A percentile compares a stretch with the other conserved stretches of the same genome.
These are phyloP conservation scores for Drosophila sproati DNA, from an alignment of 1,140 invertebrate genomes.

Conservation along the genomic window DNA sequence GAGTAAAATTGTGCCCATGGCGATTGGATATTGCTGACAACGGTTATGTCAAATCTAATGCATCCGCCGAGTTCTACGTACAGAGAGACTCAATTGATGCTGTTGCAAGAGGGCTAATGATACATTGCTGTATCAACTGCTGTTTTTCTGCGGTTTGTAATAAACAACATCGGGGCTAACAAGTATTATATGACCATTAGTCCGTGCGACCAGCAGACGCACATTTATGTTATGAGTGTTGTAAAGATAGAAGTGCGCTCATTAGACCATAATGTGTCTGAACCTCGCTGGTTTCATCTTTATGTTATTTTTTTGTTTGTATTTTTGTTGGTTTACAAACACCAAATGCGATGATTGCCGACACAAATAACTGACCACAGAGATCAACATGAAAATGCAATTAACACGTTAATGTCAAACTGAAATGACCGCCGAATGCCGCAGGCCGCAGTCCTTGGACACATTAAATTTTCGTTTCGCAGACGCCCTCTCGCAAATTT, in stretches of 20 bases:
- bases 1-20: not conserved
- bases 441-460: slow-evolving; percentile 21
- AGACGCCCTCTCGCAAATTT: slow-evolving; percentile 30
- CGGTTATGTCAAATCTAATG: slow-evolving; percentile 52
- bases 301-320: not conserved
- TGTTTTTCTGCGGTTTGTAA: slow-evolving; percentile 45
- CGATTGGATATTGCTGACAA: slow-evolving; percentile 56
- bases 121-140: slow-evolving; percentile 63
- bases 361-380: slow-evolving; percentile 56
- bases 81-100: slow-evolving; percentile 4
- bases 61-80: slow-evolving; percentile 18
- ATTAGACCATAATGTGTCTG: slow-evolving; percentile 59
- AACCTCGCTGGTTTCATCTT: slow-evolving; percentile 32
- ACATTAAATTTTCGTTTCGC: slow-evolving; percentile 50
- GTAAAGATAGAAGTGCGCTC: slow-evolving; percentile 42
- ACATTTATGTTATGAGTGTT: not conserved
- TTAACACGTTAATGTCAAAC: slow-evolving; percentile 79
- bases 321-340: slow-evolving; percentile 13
- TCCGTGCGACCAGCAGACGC: not conserved
- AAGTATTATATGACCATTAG: slow-evolving; percentile 7
- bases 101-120: slow-evolving; percentile 56
- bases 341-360: not conserved
- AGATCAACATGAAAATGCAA: slow-evolving; percentile 79
- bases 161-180: not conserved
- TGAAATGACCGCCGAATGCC: slow-evolving; percentile 60